Evolutionary conservation across 2,113 vertebrate genomes (phyloP).

Genomic region (Hemibagrus wyckioides): DNA sequence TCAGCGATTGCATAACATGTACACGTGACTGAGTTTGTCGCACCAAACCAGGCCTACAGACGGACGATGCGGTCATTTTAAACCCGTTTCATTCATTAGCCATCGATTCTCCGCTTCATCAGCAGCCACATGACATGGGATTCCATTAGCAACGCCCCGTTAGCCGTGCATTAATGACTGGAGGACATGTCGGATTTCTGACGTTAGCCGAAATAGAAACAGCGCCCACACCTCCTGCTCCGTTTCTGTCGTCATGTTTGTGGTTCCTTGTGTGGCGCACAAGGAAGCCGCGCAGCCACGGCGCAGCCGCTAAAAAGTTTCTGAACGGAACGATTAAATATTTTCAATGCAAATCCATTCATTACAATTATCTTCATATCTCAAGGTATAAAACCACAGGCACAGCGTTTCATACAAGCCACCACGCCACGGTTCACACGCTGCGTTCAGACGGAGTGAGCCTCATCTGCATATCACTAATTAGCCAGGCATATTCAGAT

Average conservation of each 20-base stretch:
- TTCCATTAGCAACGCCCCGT: not conserved
- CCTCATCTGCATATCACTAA: conserved; percentile 79
- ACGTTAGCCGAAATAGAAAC: not conserved
- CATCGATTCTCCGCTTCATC: not conserved
- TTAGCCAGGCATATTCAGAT: conserved; percentile 78
- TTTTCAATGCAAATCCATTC: conserved; percentile 75
- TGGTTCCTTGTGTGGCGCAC: not conserved
- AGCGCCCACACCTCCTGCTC: not conserved
- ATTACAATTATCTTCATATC: conserved; percentile 79
- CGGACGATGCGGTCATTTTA: not conserved
- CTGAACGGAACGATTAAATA: not conserved
- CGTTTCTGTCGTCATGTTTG: not conserved
- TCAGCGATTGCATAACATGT: not conserved
- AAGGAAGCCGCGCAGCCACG: too few relatives aligned
- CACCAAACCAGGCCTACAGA: not conserved
- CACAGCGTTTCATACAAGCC: conserved; percentile 67
- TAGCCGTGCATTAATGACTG: not conserved
- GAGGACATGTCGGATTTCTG: not conserved
- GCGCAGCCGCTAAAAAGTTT: not conserved
- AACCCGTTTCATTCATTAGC: not conserved
- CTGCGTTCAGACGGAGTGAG: conserved; percentile 77
- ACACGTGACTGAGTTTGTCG: not conserved
- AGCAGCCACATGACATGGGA: not conserved
- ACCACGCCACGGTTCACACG: conserved; percentile 71
- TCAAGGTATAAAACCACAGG: conserved; percentile 72